A percentile compares a stretch with the other conserved stretches of the same genome.
phyloP scores from a whole-genome alignment of 2,888 invertebrate genomes.

The Hydraecia micacea region DNA sequence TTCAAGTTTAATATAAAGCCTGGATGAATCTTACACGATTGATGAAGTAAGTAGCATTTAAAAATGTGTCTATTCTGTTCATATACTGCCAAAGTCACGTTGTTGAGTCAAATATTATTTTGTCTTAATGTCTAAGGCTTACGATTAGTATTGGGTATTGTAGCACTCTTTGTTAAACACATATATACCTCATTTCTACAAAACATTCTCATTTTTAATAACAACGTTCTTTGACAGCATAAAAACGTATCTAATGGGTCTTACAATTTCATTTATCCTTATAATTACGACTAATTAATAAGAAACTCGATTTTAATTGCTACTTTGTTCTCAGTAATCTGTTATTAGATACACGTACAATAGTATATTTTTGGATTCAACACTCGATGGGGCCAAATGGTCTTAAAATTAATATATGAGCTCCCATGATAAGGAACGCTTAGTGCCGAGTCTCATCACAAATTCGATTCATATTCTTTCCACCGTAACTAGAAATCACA shows the following conservation, averaged over 20 bases:
- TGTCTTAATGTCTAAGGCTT: constrained; percentile 21
- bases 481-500: constrained; percentile 20
- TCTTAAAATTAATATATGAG: constrained; percentile 19
- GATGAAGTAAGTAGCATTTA: constrained; percentile 11
- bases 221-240: constrained; percentile 25
- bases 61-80: constrained; percentile 2
- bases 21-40: constrained; percentile 30
- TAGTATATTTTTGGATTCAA: constrained; percentile 13
- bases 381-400: neutral
- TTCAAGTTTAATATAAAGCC: constrained; percentile 45
- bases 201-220: neutral
- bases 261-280: constrained; percentile 49
- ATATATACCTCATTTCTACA: constrained; percentile 9
- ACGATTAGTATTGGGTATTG: constrained; percentile 32
- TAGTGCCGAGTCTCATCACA: constrained; percentile 22
- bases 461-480: constrained; percentile 56
- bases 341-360: constrained; percentile 9
- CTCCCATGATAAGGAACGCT: constrained; percentile 7
- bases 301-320: constrained; percentile 50
- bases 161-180: constrained; percentile 36
- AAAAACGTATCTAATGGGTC: constrained; percentile 9
- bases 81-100: constrained; percentile 28
- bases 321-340: constrained; percentile 43
- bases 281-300: constrained; percentile 47
- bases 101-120: neutral